phyloP scores from a whole-genome alignment of 92 coral and sea anemone genomes.

The Paragorgia papillata region DNA sequence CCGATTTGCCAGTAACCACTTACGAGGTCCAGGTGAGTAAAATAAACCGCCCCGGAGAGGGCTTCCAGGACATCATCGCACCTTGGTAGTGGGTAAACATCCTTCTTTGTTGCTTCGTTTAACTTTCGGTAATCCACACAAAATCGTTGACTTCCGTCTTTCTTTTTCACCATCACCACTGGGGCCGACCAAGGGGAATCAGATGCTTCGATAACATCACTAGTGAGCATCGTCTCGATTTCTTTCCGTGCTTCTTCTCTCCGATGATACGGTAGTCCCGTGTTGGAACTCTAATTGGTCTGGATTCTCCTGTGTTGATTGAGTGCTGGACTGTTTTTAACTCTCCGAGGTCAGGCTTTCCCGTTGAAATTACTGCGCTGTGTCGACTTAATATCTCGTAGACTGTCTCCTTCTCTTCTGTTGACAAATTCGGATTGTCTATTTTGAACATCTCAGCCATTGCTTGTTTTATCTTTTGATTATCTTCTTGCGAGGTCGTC shows the following conservation, averaged over 20 bases:
- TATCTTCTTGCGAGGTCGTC: neutral
- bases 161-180: neutral
- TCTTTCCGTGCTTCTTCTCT: neutral
- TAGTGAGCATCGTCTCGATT: neutral
- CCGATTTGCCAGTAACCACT: slow-evolving; percentile 39
- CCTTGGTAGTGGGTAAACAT: slow-evolving; percentile 52
- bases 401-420: neutral
- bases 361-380: neutral
- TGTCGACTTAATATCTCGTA: neutral
- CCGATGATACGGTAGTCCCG: neutral
- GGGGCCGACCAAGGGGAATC: too few relatives aligned
- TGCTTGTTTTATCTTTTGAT: neutral
- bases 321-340: neutral
- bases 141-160: neutral
- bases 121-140: slow-evolving; percentile 52
- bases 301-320: neutral
- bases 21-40: slow-evolving; percentile 47
- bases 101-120: slow-evolving; percentile 50
- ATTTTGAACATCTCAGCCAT: slow-evolving; percentile 10
- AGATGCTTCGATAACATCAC: too few relatives aligned
- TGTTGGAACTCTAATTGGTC: neutral
- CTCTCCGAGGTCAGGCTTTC: neutral
- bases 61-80: slow-evolving; percentile 53
- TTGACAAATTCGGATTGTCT: slow-evolving; percentile 2
- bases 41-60: slow-evolving; percentile 39